phyloP scores from a whole-genome alignment of 2,888 invertebrate species.

The Caenorhabditis uteleia region DNA sequence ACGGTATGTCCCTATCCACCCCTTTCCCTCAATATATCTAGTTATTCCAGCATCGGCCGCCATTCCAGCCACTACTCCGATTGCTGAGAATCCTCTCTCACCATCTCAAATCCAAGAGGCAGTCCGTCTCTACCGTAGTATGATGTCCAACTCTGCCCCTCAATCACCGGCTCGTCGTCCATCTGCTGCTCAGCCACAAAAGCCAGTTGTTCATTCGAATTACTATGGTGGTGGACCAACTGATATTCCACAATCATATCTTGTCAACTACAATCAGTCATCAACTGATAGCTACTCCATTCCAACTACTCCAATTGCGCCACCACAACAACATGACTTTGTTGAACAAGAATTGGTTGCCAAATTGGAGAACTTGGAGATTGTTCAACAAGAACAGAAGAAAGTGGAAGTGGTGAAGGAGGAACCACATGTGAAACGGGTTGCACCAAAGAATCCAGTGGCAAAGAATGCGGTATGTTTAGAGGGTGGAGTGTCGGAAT shows the following conservation, averaged over 20 bases:
- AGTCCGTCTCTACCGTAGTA: constrained; percentile 30
- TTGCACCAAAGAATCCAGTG: not conserved
- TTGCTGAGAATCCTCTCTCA: constrained; percentile 23
- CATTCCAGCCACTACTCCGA: constrained; percentile 19
- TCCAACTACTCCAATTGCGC: not conserved
- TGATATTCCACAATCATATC: constrained; percentile 35
- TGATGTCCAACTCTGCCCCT: constrained; percentile 28
- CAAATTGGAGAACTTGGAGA: constrained; percentile 13
- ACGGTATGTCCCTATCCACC: not conserved
- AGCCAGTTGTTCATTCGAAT: constrained; percentile 26
- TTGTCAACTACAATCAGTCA: constrained; percentile 13
- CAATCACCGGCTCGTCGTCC: constrained; percentile 8
- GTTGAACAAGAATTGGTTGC: constrained; percentile 15
- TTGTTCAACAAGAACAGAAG: constrained; percentile 6
- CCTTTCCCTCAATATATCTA: not conserved
- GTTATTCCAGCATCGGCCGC: constrained; percentile 6
- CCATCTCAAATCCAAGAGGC: constrained; percentile 36
- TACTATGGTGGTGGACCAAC: constrained; percentile 36
- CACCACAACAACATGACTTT: constrained; percentile 6
- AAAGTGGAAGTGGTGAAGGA: too few relatives aligned
- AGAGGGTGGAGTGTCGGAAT: too few relatives aligned
- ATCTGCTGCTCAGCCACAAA: not conserved
- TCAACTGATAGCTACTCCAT: not conserved
- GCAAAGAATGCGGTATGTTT: too few relatives aligned
- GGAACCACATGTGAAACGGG: not conserved